Conservation (phyloP, 2,888 invertebrate genomes). For the Sceliomorpha sp. region DNA sequence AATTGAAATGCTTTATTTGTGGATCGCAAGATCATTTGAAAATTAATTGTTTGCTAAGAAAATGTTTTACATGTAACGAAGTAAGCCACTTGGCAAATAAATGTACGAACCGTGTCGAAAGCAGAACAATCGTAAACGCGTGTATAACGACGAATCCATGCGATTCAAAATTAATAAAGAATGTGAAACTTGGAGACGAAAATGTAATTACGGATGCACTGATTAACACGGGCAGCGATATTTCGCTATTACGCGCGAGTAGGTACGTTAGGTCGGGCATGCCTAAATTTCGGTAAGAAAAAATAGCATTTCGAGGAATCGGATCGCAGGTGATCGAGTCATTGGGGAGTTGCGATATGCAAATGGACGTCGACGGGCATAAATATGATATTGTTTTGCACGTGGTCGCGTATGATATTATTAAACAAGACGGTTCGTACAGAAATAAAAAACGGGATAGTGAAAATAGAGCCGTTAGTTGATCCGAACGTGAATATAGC, state of each 20-base stretch:
- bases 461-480: no score
- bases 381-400: no score
- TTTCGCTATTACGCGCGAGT: conserved; percentile 20
- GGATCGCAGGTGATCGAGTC: conserved; percentile 18
- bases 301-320: conserved; percentile 17
- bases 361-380: no score
- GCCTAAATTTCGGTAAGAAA: neutral
- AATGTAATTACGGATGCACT: neutral
- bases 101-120: conserved; percentile 11
- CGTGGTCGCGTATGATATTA: no score
- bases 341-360: conserved; percentile 1
- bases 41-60: conserved; percentile 2
- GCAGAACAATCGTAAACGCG: neutral
- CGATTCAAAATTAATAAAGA: neutral
- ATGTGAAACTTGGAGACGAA: neutral
- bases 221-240: conserved; percentile 21
- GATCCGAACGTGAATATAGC: no score
- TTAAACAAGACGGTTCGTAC: no score
- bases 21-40: conserved; percentile 20
- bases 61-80: conserved; percentile 20
- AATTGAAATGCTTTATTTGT: conserved; percentile 14
- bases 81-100: no score
- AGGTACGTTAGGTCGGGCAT: conserved; percentile 16
- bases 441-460: neutral
- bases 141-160: neutral